Percentiles rank a stretch among this genome's conserved stretches.
These are phyloP conservation scores for Sesia bembeciformis DNA, from an alignment of 2,888 invertebrate species.

Conservation along the genomic window DNA sequence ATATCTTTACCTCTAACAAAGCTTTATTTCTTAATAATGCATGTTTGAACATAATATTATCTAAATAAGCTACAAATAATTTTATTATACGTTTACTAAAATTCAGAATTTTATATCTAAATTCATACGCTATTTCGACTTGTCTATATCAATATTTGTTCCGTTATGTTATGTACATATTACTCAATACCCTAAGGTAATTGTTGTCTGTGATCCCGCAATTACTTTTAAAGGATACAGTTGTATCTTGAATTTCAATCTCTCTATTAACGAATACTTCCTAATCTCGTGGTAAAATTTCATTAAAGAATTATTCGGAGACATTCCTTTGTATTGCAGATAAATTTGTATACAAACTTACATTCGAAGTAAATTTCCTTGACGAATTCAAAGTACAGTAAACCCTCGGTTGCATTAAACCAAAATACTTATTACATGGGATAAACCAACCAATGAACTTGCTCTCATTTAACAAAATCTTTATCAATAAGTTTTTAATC, in stretches of 20 bases:
- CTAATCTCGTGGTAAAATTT: not conserved
- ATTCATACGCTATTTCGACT: conserved; percentile 21
- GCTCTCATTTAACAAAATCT: conserved; percentile 17
- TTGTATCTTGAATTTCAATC: conserved; percentile 15
- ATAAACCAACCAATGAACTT: conserved; percentile 1
- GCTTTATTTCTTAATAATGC: no score
- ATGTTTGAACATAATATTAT: no score
- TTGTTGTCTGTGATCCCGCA: conserved; percentile 59
- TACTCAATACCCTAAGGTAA: conserved; percentile 40
- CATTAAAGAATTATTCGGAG: not conserved
- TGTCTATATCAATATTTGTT: conserved; percentile 46
- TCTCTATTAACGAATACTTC: conserved; percentile 5
- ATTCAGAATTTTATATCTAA: conserved; percentile 7
- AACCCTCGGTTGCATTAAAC: not conserved
- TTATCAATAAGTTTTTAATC: conserved; percentile 24
- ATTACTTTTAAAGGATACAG: conserved; percentile 46
- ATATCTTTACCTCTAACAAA: no score
- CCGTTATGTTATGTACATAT: conserved; percentile 51
- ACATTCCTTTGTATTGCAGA: not conserved
- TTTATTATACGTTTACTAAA: no score
- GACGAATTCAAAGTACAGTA: not conserved
- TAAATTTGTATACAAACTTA: not conserved
- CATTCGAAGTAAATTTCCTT: conserved; percentile 4
- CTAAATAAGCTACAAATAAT: no score
- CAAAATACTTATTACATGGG: no score